phyloP scores from a whole-genome alignment of 2,888 invertebrate species.

The Ellobium chinense region DNA sequence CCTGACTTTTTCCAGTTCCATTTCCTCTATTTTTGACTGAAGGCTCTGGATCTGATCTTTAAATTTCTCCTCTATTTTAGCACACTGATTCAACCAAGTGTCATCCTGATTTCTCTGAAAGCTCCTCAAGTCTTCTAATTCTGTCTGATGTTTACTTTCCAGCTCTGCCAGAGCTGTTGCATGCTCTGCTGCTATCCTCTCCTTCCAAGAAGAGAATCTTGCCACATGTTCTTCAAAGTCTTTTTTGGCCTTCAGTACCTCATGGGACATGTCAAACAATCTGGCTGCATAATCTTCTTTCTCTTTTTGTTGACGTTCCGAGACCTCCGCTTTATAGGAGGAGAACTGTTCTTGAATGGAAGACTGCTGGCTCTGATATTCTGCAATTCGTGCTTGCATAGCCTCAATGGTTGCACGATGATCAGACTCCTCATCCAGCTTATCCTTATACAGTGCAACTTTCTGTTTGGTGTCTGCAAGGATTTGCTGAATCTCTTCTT shows the following conservation, averaged over 20 bases:
- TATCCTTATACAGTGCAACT: conserved; percentile 65
- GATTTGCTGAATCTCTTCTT: conserved; percentile 75
- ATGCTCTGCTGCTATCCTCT: conserved; percentile 67
- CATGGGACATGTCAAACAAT: conserved; percentile 71
- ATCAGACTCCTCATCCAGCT: conserved; percentile 64
- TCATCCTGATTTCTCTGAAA: conserved; percentile 61
- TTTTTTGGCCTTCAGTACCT: conserved; percentile 71
- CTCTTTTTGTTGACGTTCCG: conserved; percentile 65
- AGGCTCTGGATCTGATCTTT: conserved; percentile 65
- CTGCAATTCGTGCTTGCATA: conserved; percentile 65
- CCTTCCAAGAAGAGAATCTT: conserved; percentile 66
- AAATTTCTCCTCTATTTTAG: conserved; percentile 68
- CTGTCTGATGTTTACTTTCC: conserved; percentile 64
- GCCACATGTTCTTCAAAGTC: conserved; percentile 73
- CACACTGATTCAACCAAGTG: conserved; percentile 66
- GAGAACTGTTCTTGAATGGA: conserved; percentile 67
- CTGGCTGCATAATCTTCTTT: conserved; percentile 70
- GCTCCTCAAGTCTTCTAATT: conserved; percentile 67
- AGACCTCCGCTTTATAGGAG: conserved; percentile 64
- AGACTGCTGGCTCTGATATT: conserved; percentile 67
- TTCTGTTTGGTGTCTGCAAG: conserved; percentile 75
- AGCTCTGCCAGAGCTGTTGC: conserved; percentile 65
- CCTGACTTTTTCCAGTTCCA: conserved; percentile 65
- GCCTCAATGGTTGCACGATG: conserved; percentile 62
- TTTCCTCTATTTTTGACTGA: conserved; percentile 56